These are phyloP conservation scores for Corydoras sp. DNA, from an alignment of 2,113 vertebrate species.

Conservation along the genomic window DNA sequence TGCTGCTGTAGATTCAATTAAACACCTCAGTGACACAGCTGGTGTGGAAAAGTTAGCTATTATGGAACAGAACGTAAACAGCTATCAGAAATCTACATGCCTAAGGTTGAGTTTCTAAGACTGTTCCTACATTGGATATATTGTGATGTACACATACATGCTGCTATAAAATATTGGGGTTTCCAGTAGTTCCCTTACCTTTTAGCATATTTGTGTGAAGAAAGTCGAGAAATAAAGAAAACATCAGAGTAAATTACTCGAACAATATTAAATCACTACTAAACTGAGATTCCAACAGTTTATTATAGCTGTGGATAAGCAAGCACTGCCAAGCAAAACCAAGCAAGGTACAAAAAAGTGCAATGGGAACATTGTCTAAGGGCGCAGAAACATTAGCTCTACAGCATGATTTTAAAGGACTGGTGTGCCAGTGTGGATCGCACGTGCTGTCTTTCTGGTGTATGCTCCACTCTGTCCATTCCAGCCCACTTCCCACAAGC, in stretches of 20 bases:
- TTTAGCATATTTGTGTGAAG: not conserved
- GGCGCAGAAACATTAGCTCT: conserved; percentile 14
- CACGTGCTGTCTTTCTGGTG: conserved; percentile 36
- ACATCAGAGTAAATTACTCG: not conserved
- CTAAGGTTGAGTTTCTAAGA: too few species aligned
- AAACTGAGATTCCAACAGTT: conserved; percentile 9
- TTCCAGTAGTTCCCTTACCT: not conserved
- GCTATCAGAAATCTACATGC: too few species aligned
- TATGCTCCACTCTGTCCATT: conserved; percentile 43
- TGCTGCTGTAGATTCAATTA: too few species aligned
- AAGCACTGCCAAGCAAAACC: conserved; percentile 30
- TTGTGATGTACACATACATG: not conserved
- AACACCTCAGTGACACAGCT: too few species aligned
- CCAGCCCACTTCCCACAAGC: conserved; percentile 46
- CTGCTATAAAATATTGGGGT: not conserved
- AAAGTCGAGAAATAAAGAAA: conserved; percentile 2
- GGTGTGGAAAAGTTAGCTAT: too few species aligned
- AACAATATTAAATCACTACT: not conserved
- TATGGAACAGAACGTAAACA: too few species aligned
- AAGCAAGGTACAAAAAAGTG: conserved; percentile 15
- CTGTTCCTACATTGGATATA: not conserved
- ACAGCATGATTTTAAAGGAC: conserved; percentile 15
- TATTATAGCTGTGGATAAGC: not conserved
- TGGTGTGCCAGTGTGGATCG: conserved; percentile 23
- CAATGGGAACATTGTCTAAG: conserved; percentile 13